Evolutionary conservation across 2,888 invertebrate genomes (phyloP).

Genomic region (Lasioglossum oenotherae): DNA sequence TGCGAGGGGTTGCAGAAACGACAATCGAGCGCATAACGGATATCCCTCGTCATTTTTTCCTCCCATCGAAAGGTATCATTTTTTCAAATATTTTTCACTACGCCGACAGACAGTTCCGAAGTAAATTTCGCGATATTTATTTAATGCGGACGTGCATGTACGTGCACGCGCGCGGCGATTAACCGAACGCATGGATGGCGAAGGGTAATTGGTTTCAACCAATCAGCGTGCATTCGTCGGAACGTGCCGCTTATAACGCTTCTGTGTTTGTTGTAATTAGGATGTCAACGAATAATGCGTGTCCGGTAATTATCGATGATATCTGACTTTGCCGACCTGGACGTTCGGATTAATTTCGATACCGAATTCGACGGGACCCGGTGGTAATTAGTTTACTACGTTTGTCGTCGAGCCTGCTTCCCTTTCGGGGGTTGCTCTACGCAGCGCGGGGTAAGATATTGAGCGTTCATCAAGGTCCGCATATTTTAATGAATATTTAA

Average conservation of each 20-base stretch:
- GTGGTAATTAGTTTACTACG: conserved; percentile 58
- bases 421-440: conserved; percentile 8
- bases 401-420: conserved; percentile 45
- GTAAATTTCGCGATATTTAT: conserved; percentile 63
- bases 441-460: conserved; percentile 41
- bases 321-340: conserved; percentile 58
- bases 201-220: conserved; percentile 60
- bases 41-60: neutral
- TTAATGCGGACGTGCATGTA: conserved; percentile 15
- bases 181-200: conserved; percentile 28
- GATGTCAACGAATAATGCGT: conserved; percentile 63
- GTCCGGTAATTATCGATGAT: conserved; percentile 64
- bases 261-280: conserved; percentile 62
- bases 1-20: neutral
- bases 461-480: conserved; percentile 38
- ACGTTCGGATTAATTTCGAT: conserved; percentile 63
- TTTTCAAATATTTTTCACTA: conserved; percentile 50
- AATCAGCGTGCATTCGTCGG: conserved; percentile 55
- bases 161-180: conserved; percentile 39
- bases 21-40: neutral
- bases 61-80: neutral
- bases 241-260: conserved; percentile 55
- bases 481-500: conserved; percentile 39
- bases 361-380: conserved; percentile 43
- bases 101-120: conserved; percentile 23